Base-by-base conservation (phyloP, 92 coral and sea anemone species). In the Galaxea fascicularis region DNA sequence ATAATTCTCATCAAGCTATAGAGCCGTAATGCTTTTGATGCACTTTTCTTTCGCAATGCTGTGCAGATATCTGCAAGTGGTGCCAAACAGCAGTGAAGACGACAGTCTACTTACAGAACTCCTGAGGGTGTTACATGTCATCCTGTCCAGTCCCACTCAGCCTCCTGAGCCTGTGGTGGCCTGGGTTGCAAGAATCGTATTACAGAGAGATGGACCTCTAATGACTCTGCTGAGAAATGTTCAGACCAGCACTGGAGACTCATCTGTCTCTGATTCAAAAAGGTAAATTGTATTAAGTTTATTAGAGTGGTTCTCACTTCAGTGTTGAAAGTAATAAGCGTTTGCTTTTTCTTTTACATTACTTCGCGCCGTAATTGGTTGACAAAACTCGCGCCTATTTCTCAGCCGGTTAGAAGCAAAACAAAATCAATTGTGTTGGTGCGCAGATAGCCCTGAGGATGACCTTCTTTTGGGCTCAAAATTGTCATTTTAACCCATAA, bases 61-160 rank as follows among this genome's bases (percentile, higher is more conserved):
- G 10, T 15, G 17, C 76, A 95, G 98, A 80, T 96, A 91, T 79
- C 93, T 97, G 28, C 90, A 83, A 29, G 98, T 97, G 77, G 90
- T 94, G 17, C 99, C 99, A 65, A 94, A 93, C 80, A 97, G 91
- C 77, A 45, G 89, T 63, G 95, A 97, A 21, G 99, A 97, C 60
- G 98, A 97, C 80, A 87, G 77, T 28, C 85, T 97, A 26, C 93
- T 94, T 56, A 77, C 76, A 49, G 94, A 89, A 56, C 82, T 92
- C 16, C 89, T 97, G 29, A 89, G 15, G 30, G 87, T 97, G 82
- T 83, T 97, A 29, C 87, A 89, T 58, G 75, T 77, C 17, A 76
- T 94, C 74, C 94, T 94, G 16, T 83, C 98, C 77, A 85, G 91
- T 71, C 92, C 90, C 41, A 68, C 73, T 45, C 92, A 57, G 9